phyloP scores from a whole-genome alignment of 2,888 invertebrate species.

The Ischnura elegans region DNA sequence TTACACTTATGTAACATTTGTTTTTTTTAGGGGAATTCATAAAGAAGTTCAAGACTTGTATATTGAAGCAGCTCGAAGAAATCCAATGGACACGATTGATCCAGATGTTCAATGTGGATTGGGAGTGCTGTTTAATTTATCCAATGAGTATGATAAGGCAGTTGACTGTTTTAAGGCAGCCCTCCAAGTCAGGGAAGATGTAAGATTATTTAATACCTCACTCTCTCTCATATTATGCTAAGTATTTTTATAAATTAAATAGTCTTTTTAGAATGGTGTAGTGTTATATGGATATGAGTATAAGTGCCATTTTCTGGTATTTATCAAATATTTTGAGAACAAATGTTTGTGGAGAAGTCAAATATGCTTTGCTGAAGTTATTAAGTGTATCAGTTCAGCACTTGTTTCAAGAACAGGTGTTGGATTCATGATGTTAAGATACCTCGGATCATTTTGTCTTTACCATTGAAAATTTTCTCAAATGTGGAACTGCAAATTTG shows the following conservation, averaged over 20 bases:
- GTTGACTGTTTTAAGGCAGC: conserved; percentile 97
- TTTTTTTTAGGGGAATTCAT: conserved; percentile 79
- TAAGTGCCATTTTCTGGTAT: too few relatives aligned
- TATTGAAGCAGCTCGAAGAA: conserved; percentile 88
- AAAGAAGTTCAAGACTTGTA: conserved; percentile 87
- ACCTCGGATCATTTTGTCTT: too few relatives aligned
- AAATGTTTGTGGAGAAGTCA: too few relatives aligned
- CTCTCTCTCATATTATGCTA: neutral
- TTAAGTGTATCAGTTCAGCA: too few relatives aligned
- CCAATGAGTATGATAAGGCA: conserved; percentile 96
- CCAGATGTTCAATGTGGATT: conserved; percentile 95
- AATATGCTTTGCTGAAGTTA: too few relatives aligned
- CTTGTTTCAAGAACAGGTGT: too few relatives aligned
- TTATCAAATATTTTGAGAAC: too few relatives aligned
- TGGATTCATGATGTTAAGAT: too few relatives aligned
- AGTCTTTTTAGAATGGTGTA: too few relatives aligned
- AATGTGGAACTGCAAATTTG: too few relatives aligned
- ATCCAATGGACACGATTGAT: conserved; percentile 86
- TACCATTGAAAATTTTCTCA: too few relatives aligned
- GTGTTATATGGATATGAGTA: too few relatives aligned
- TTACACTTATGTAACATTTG: conserved; percentile 41
- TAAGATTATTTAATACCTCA: conserved; percentile 76
- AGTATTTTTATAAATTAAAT: neutral
- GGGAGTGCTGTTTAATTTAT: conserved; percentile 96
- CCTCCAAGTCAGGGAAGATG: conserved; percentile 88